A percentile compares a stretch with the other conserved stretches of the same genome.
Evolutionary conservation across 2,888 invertebrate genomes (phyloP).

Genomic region (Dryobota labecula): DNA sequence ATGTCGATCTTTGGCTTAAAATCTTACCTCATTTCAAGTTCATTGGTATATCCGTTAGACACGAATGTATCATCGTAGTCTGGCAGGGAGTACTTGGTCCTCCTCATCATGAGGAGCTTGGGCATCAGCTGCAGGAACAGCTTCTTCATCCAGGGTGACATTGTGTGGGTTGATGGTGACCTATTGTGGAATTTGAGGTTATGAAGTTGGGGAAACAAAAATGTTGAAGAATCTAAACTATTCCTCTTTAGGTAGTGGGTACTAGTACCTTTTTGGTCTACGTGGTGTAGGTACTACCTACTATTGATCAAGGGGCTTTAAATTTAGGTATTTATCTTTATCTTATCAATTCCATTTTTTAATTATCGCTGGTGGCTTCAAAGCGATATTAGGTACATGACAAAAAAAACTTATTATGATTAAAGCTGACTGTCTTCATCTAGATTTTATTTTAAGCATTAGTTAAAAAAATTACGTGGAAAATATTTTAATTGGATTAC

Average conservation of each 20-base stretch:
- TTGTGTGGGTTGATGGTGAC: slow-evolving; percentile 97
- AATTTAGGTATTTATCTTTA: too few relatives aligned
- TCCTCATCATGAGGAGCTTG: slow-evolving; percentile 96
- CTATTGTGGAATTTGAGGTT: slow-evolving; percentile 81
- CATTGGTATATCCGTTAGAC: slow-evolving; percentile 95
- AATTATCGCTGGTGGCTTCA: slow-evolving; percentile 4
- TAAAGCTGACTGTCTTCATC: neutral
- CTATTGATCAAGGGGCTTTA: neutral
- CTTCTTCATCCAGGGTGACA: slow-evolving; percentile 97
- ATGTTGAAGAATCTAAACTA: slow-evolving; percentile 1
- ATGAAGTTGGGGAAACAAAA: slow-evolving; percentile 4
- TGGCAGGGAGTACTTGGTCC: slow-evolving; percentile 96
- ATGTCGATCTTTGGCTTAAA: neutral
- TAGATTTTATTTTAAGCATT: neutral
- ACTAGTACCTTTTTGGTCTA: neutral
- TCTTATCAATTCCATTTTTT: neutral
- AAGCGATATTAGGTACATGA: neutral
- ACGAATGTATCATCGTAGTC: slow-evolving; percentile 95
- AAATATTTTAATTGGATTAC: neutral
- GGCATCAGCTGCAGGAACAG: slow-evolving; percentile 98
- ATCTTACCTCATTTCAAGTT: slow-evolving; percentile 94
- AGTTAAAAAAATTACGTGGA: neutral
- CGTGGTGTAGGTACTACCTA: neutral
- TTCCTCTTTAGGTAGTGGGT: neutral
- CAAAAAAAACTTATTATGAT: neutral